Evolutionary conservation across 2,113 vertebrate genomes (phyloP).

Genomic region (Donacobius atricapilla): DNA sequence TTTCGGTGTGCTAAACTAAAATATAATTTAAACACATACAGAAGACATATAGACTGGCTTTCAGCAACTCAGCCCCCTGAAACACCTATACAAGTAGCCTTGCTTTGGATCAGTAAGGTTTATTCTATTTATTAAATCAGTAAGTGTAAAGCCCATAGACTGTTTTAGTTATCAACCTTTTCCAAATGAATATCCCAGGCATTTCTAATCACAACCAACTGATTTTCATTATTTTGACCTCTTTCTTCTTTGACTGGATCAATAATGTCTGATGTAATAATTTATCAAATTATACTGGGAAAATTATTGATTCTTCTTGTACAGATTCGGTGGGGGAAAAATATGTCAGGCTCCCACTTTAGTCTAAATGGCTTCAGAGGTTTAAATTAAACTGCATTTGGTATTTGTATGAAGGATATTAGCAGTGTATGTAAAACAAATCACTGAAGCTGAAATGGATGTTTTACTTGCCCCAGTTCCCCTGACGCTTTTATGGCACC

Average conservation of each 20-base stretch:
- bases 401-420: neutral
- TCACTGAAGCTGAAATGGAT: constrained; percentile 12
- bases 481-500: neutral
- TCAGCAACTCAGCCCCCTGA: neutral
- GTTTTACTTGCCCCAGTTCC: neutral
- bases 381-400: constrained; percentile 23
- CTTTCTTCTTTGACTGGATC: constrained; percentile 52
- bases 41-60: neutral
- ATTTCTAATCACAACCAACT: constrained; percentile 29
- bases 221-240: constrained; percentile 59
- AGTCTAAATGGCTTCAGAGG: neutral
- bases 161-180: constrained; percentile 43
- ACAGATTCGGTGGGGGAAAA: neutral
- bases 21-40: neutral
- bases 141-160: neutral
- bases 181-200: constrained; percentile 67
- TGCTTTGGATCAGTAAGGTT: constrained; percentile 19
- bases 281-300: constrained; percentile 31
- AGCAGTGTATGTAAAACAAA: constrained; percentile 15
- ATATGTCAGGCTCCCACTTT: neutral
- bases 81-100: constrained; percentile 12
- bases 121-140: constrained; percentile 26
- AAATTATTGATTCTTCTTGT: constrained; percentile 43
- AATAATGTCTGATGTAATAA: constrained; percentile 49
- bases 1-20: neutral